Conservation (phyloP, 2,113 vertebrate species). For the Tragulus kanchil region DNA sequence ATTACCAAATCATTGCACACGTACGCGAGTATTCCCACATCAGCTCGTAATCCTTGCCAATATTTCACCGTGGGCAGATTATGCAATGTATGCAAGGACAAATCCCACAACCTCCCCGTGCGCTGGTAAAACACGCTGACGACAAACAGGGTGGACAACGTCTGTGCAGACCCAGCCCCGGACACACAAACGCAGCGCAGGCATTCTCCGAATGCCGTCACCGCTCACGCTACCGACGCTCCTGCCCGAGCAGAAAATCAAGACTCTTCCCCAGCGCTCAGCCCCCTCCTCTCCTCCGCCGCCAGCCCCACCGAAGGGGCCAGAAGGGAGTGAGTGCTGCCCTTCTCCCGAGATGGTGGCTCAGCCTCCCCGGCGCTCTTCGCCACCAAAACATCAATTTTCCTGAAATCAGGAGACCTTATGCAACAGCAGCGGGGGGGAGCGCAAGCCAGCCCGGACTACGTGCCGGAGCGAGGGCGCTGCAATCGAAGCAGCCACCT, state of each 20-base stretch:
- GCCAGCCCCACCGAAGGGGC: background rate
- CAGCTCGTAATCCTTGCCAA: slow-evolving; percentile 47
- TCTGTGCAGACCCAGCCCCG: slow-evolving; percentile 6
- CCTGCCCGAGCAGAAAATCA: slow-evolving; percentile 22
- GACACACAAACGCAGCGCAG: slow-evolving; percentile 49
- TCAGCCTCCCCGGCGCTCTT: slow-evolving; percentile 23
- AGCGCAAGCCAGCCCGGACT: slow-evolving; percentile 46
- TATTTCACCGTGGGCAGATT: slow-evolving; percentile 75
- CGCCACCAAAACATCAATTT: slow-evolving; percentile 69
- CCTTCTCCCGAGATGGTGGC: slow-evolving; percentile 11
- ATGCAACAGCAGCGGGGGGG: slow-evolving; percentile 76
- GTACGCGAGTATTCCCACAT: slow-evolving; percentile 52
- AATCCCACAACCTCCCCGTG: slow-evolving; percentile 74
- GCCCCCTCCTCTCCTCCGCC: background rate
- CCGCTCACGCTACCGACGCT: background rate
- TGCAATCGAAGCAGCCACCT: slow-evolving; percentile 73
- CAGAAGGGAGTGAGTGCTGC: background rate
- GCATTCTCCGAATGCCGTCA: slow-evolving; percentile 70
- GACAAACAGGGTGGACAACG: slow-evolving; percentile 66
- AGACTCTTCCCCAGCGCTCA: background rate
- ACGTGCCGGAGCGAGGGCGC: slow-evolving; percentile 63
- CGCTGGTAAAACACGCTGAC: slow-evolving; percentile 66
- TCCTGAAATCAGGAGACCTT: slow-evolving; percentile 75
- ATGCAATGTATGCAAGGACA: slow-evolving; percentile 84
- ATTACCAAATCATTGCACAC: slow-evolving; percentile 60